Evolutionary conservation across 1,140 invertebrate species (phyloP), one percentile per base, ranked within the genome.

Genomic region (Drosophila pseudoananassae): DNA sequence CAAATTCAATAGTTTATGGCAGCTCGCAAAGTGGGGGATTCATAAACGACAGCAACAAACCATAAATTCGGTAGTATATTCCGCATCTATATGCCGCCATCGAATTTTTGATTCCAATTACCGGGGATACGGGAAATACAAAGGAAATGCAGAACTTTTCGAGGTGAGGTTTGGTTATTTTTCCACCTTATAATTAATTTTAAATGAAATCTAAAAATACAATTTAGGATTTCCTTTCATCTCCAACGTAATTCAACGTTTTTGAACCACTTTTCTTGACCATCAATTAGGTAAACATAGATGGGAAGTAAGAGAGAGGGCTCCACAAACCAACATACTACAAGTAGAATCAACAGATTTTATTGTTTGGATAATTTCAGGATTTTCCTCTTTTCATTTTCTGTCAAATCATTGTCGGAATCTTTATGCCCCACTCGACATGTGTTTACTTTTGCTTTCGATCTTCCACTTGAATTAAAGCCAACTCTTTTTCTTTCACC

Each of bases 131-230:
- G 38, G 49, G 31, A 82, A 57, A 84, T 72, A 52, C 58, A 36
- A 84, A 82, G 82, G 82, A 73, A 88, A 87, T 87, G 82, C 82
- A 87, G 78, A 68, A 54, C 70, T 69, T 64, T 61, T 64, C 38
- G 59, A 87, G 82, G 82, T 87, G 46, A 87, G 70, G 64, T 55
- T 9, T 0, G 9, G 25, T 29, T 29, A 7, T 29, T 29, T 12
- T 4, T 25, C 7, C 29, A 25, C 4, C 14, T 58, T 10, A 17
- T 25, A 58, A 25, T 31, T 20, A 2, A 31, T 31, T 31, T 31
- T n/a, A 60, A 46, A 23, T 43, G 0, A 7, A 0, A 14, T 17
- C 9, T 45, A 10, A 36, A 33, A 52, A 68, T 33, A 33, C 14
- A 66, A 46, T 66, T 69, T 33, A n/a, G 4, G 2, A 65, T 10